Evolutionary conservation across 2,113 vertebrate species (phyloP), one percentile per base, ranked within the genome.

Genomic region (Ptilonorhynchus violaceus): DNA sequence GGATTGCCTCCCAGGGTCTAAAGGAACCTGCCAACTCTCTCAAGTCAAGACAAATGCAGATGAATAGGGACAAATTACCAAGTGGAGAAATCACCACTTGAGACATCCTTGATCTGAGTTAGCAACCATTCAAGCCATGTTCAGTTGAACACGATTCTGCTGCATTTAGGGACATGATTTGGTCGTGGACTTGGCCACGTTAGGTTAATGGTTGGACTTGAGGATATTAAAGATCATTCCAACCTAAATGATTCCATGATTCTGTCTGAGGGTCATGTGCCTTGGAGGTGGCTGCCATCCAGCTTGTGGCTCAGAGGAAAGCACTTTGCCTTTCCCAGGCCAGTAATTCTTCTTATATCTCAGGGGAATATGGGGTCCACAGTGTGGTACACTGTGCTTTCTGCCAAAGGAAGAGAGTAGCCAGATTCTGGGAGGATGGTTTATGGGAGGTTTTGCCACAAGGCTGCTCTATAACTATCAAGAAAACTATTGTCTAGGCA

Each of bases 1-100:
- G 50, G 21, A 16, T 37, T 24, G 1, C 39, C 13, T 39, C 8
- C 1, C 33, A 35, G 9, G 15, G 3, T 18, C 0, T 7, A 2
- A 37, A 37, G 68, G 15, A 46, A 25, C 11, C 25, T 62, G 30
- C 10, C 12, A 7, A 24, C 31, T 28, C 24, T 62, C 20, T 42
- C 37, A 42, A 50, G 58, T 13, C 20, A 14, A 28, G 39, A 17
- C 17, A 50, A 50, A 23, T 37, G 7, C 72, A 35, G 28, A 42
- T n/a, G 12, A n/a, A 31, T 3, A n/a, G 17, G 30, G 50, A 53
- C 58, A 66, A 79, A 28, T 18, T 22, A 22, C 20, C 14, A 44
- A 59, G 14, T 16, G n/a, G 53, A 35, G 31, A 55, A 49, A 21
- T 59, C 25, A 9, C 17, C 4, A 0, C 10, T 25, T 2, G 22